These are phyloP conservation scores for Caerostris extrusa DNA, from an alignment of 1,140 invertebrate genomes.

Conservation along the genomic window DNA sequence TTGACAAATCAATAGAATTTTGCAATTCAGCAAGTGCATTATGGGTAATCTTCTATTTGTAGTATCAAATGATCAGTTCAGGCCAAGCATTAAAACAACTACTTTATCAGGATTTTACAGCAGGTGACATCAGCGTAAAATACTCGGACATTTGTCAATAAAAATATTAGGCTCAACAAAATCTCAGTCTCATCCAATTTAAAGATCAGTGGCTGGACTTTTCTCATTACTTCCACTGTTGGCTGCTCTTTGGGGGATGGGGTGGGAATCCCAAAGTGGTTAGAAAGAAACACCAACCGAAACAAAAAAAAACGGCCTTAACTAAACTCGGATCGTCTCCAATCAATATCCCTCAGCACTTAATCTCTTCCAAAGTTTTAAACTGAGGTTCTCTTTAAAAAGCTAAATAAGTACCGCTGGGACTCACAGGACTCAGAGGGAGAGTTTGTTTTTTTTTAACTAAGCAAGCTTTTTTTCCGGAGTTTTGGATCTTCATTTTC, in stretches of 20 bases:
- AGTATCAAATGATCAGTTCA: too few species aligned
- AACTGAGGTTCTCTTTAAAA: neutral
- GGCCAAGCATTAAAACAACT: too few species aligned
- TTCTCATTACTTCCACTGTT: neutral
- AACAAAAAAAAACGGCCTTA: neutral
- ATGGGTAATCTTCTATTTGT: too few species aligned
- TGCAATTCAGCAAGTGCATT: too few species aligned
- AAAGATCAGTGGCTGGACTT: neutral
- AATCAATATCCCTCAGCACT: neutral
- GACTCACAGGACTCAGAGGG: too few species aligned
- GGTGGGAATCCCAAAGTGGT: too few species aligned
- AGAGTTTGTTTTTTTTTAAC: neutral
- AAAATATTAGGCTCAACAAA: neutral
- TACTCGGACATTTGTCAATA: too few species aligned
- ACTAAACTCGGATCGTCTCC: neutral
- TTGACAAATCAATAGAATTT: too few species aligned
- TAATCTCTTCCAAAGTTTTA: neutral
- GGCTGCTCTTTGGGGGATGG: neutral
- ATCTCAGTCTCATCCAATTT: neutral
- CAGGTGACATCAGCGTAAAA: too few species aligned
- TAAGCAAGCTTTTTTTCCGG: neutral
- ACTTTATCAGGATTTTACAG: too few species aligned
- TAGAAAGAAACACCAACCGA: neutral
- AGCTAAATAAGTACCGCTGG: conserved; percentile 9
- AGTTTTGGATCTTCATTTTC: conserved; percentile 6